Base-by-base conservation (phyloP, 2,113 vertebrate genomes). In the Callithrix jacchus region DNA sequence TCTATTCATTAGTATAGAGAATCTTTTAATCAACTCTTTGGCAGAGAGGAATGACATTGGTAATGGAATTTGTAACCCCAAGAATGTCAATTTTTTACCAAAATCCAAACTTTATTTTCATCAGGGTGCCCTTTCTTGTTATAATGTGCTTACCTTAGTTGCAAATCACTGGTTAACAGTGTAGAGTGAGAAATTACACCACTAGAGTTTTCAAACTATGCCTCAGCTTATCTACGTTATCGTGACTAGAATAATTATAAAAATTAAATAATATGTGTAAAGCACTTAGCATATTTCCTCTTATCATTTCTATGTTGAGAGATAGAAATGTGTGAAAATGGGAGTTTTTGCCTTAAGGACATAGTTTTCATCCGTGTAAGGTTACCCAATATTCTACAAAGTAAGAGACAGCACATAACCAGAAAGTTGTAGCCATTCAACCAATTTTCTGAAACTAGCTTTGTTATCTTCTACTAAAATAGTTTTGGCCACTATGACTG, bases 171-270 rank as follows among this genome's bases (percentile, higher is more conserved):
- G 54, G 20, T 70, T 92, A 61, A 82, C 3, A 70, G 35, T 32
- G 42, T 64, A 23, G 82, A 49, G 0, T 95, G 56, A 91, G 12
- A 96, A 89, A 21, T 87, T 79, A 49, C 25, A 27, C 14, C 66
- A 54, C 42, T 87, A 21, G 76, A 47, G 9, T 73, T 79, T 96
- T 89, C 73, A 80, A 56, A 87, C 27, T 54, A 12, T 47, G 35
- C 74, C 45, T 97, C 52, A 52, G 14, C 70, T 92, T 87, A 85
- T 95, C 73, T 82, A 61, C n/a, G 35, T 47, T 93, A 92, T 30
- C 37, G 8, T 81, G 52, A 54, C 47, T 87, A 90, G 54, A 80
- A 74, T 80, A 80, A 73, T 84, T 89, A 87, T 56, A 68, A 90
- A 23, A 86, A 73, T 95, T 73, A 79, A 86, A 61, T 84, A 76